Percentiles rank a stretch among this genome's conserved stretches.
These are phyloP conservation scores for Dermatemys mawii DNA, from an alignment of 2,113 vertebrate genomes.

Conservation along the genomic window DNA sequence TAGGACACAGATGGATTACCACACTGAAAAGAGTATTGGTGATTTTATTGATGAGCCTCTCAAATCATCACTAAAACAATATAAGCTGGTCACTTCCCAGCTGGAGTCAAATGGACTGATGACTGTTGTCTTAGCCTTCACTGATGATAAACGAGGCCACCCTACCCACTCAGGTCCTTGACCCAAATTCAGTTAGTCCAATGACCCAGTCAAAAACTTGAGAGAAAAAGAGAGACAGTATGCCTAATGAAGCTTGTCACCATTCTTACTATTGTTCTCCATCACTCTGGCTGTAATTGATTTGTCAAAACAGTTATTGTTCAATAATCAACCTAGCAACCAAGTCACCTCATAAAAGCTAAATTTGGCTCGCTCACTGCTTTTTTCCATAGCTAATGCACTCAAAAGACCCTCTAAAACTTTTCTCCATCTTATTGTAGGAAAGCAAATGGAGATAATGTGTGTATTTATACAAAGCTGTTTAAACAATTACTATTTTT, in stretches of 20 bases:
- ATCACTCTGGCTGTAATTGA: constrained; percentile 62
- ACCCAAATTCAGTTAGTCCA: constrained; percentile 72
- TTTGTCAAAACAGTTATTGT: constrained; percentile 49
- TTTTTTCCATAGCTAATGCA: neutral
- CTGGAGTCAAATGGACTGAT: constrained; percentile 70
- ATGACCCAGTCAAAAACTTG: constrained; percentile 65
- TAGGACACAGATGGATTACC: constrained; percentile 57
- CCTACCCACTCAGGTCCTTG: constrained; percentile 62
- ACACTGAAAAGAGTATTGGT: constrained; percentile 59
- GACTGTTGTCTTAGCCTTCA: constrained; percentile 62
- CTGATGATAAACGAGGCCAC: constrained; percentile 73
- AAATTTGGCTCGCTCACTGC: neutral
- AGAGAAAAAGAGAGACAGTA: constrained; percentile 31
- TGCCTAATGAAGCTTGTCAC: constrained; percentile 69
- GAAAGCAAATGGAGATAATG: neutral
- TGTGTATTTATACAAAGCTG: too few species aligned
- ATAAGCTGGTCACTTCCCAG: constrained; percentile 70
- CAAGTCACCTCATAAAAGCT: constrained; percentile 28
- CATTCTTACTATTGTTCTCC: constrained; percentile 40
- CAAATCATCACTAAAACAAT: constrained; percentile 77
- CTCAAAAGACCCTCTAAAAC: neutral
- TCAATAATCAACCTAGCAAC: constrained; percentile 38
- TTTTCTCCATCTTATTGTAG: neutral
- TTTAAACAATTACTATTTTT: neutral
- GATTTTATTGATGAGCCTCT: constrained; percentile 77